A percentile compares a stretch with the other conserved stretches of the same genome.
phyloP scores from a whole-genome alignment of 2,113 vertebrate genomes.

The Xenopus laevis region DNA sequence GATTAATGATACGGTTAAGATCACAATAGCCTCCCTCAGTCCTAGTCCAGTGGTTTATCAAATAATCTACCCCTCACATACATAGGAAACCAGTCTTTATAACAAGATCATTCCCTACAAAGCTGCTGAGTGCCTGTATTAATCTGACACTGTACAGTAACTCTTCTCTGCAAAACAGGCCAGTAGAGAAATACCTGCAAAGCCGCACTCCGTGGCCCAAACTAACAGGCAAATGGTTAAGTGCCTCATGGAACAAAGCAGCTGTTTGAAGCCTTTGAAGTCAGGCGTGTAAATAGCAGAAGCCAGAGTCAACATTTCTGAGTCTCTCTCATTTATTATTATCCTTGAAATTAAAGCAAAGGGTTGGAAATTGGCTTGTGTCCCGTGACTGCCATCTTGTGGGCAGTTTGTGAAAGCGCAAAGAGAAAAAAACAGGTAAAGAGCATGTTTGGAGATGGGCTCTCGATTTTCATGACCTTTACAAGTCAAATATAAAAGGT shows the following conservation, averaged over 20 bases:
- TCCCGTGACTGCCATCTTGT: conserved; percentile 34
- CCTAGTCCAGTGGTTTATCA: too few species aligned
- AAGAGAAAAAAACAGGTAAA: too few species aligned
- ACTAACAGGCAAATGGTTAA: conserved; percentile 42
- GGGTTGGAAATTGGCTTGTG: not conserved
- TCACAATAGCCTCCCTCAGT: too few species aligned
- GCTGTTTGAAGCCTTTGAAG: conserved; percentile 45
- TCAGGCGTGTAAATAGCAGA: conserved; percentile 46
- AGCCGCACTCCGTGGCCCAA: conserved; percentile 22
- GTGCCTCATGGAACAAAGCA: conserved; percentile 41
- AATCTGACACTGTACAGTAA: not conserved
- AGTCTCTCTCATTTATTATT: conserved; percentile 32
- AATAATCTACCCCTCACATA: too few species aligned
- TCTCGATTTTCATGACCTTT: too few species aligned
- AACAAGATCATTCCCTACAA: not conserved
- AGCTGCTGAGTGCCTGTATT: not conserved
- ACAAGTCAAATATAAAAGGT: too few species aligned
- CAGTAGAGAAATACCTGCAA: conserved; percentile 6
- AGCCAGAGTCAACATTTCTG: conserved; percentile 41
- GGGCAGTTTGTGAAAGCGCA: not conserved
- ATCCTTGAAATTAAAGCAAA: conserved; percentile 10
- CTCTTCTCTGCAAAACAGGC: not conserved
- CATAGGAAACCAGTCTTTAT: too few species aligned
- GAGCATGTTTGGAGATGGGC: too few species aligned
- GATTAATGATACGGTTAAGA: too few species aligned